Base-by-base conservation (phyloP, 2,888 invertebrate genomes). In the Mylabris sibirica region DNA sequence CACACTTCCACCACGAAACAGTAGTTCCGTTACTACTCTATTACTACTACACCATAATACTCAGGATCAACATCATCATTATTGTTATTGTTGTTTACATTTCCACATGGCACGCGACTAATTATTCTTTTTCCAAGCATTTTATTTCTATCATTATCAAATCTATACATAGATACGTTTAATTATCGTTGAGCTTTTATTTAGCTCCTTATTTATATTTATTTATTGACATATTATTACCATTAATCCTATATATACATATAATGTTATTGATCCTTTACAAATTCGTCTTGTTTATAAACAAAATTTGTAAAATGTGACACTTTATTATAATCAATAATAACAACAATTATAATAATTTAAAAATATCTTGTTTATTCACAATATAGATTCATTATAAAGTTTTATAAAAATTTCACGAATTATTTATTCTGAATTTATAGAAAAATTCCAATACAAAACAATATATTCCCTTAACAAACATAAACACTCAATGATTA, bases 91-190 rank as follows among this genome's bases (percentile, higher is more conserved):
- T 74, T 66, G 17, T 70, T 70, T 71, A 69, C 70, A 71, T 71
- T 74, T 74, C 69, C 69, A 71, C 76, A 70, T 78, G 75, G 78
- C 79, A 79, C 77, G 78, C 79, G 77, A 77, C 78, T 80, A 79
- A 80, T 80, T 80, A 80, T 76, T 74, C 70, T 66, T 30, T 30
- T 30, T 17, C 44, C n/a, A 44, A n/a, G 4, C 44, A 17, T 4
- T 44, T n/a, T 44, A 6, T 74, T 78, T 74, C 73, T 74, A 73
- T 69, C 72, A 66, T 74, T 73, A 66, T 74, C 30, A 8, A 8
- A 30, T 30, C 30, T 30, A 30, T n/a, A n/a, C n/a, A 30, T 30
- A 30, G 30, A 30, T 6, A 30, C 30, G 24, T 12, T 53, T 11
- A 53, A 53, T 22, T 53, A 2, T 2, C 11, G 22, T 22, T 24